These are phyloP conservation scores for Stegana nigrithorax DNA, from an alignment of 2,888 invertebrate genomes.

Conservation along the genomic window DNA sequence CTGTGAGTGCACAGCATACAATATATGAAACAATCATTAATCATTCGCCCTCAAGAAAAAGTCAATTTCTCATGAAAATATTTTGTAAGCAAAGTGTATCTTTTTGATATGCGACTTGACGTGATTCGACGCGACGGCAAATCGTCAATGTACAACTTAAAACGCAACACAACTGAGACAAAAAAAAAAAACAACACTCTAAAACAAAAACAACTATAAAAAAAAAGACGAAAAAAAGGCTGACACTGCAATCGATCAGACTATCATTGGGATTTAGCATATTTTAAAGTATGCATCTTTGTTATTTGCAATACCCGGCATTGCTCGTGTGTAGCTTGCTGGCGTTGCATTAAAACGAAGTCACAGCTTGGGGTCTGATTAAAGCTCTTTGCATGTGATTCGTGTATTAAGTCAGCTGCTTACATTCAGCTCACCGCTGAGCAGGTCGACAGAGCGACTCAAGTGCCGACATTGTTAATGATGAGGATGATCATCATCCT, in stretches of 20 bases:
- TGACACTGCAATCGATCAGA: too few species aligned
- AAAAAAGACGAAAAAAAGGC: neutral
- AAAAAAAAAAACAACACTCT: neutral
- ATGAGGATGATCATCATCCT: constrained; percentile 11
- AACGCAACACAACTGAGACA: constrained; percentile 31
- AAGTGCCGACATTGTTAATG: too few species aligned
- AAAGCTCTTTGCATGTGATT: neutral
- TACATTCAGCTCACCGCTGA: too few species aligned
- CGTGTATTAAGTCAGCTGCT: too few species aligned
- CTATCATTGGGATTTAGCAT: too few species aligned
- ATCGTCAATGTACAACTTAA: too few species aligned
- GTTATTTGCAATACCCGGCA: neutral
- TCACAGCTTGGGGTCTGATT: constrained; percentile 5
- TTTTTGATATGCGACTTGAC: constrained; percentile 49
- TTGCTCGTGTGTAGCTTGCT: too few species aligned
- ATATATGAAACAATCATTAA: constrained; percentile 64
- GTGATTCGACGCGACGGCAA: constrained; percentile 22
- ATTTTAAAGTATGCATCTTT: too few species aligned
- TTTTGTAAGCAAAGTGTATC: constrained; percentile 50
- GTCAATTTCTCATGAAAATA: constrained; percentile 65
- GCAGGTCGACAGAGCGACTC: too few species aligned
- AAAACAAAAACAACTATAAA: neutral
- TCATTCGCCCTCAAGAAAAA: constrained; percentile 60
- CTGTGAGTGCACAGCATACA: constrained; percentile 45
- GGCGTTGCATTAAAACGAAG: too few species aligned